Evolutionary conservation across 2,113 vertebrate genomes (phyloP), one percentile per base, ranked within the genome.

Genomic region (Sphyrna mokarran): DNA sequence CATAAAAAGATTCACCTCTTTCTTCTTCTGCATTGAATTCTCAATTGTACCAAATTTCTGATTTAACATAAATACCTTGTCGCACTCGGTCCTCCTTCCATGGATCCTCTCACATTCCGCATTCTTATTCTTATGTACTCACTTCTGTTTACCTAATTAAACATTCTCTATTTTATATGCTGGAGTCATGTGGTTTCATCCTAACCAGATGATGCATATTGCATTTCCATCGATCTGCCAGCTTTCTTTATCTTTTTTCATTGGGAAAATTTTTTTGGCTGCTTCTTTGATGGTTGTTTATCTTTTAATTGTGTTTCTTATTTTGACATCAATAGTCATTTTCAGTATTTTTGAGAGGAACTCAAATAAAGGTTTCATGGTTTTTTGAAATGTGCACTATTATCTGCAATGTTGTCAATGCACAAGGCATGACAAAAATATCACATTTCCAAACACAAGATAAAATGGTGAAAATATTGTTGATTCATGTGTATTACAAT

Each of bases 391-490:
- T 37, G 20, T 37, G 58, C 58, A 20, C 8, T 5, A 93, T 93
- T 22, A 93, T 66, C 89, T 93, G 8, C 18, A 93, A 93, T 9
- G 1, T 0, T 93, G 89, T 22, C 16, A 66, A 16, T 93, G 18
- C 61, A 68, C 14, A 61, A 61, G 54, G 61, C 54, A 61, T 61
- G 54, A 86, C 40, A 61, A 90, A 91, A 37, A 37, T 66, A 22
- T 33, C 3, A 11, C 29, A 90, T 93, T 20, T 14, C 61, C 18
- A 93, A 66, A 93, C 61, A 37, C 20, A 91, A 68, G 16, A 66
- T 93, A 66, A 66, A 93, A 37, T 93, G 87, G 29, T 33, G 58
- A 29, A 63, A 91, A 91, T 91, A 91, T 20, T 91, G 58, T 61
- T 91, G 89, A 93, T 66, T 63, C 29, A 93, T 37, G n/a, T 37